A percentile compares a stretch with the other conserved stretches of the same genome.
Conservation (phyloP, 2,797 vertebrate species). For the Gymnopithys bicolor region DNA sequence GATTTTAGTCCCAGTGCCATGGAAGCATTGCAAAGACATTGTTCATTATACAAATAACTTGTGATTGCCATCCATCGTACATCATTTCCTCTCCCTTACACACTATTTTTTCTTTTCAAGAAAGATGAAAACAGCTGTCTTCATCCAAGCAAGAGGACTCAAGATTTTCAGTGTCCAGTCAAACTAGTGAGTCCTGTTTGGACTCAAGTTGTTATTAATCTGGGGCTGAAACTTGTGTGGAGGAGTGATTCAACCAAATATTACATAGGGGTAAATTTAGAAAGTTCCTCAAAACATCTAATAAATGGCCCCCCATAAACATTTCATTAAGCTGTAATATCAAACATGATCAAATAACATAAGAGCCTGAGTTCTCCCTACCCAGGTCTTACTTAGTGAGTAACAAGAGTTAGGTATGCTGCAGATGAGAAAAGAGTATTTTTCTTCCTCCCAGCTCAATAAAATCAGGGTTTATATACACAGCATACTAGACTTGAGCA, state of each 20-base stretch:
- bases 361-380: background rate
- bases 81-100: background rate
- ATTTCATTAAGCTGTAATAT: background rate
- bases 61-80: background rate
- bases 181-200: background rate
- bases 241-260: background rate
- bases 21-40: slow-evolving; percentile 9
- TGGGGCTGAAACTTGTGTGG: background rate
- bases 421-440: background rate
- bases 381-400: background rate
- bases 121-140: slow-evolving; percentile 14
- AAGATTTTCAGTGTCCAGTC: background rate
- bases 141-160: background rate
- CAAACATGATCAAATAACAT: background rate
- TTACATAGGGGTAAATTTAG: background rate
- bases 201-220: background rate
- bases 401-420: background rate
- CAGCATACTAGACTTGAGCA: background rate
- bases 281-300: slow-evolving; percentile 19
- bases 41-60: slow-evolving; percentile 22
- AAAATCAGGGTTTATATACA: background rate
- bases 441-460: background rate
- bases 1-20: background rate
- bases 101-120: background rate
- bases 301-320: background rate